A percentile compares a stretch with the other conserved stretches of the same genome.
Conservation (phyloP, 2,888 invertebrate species). For the Laothoe populi region DNA sequence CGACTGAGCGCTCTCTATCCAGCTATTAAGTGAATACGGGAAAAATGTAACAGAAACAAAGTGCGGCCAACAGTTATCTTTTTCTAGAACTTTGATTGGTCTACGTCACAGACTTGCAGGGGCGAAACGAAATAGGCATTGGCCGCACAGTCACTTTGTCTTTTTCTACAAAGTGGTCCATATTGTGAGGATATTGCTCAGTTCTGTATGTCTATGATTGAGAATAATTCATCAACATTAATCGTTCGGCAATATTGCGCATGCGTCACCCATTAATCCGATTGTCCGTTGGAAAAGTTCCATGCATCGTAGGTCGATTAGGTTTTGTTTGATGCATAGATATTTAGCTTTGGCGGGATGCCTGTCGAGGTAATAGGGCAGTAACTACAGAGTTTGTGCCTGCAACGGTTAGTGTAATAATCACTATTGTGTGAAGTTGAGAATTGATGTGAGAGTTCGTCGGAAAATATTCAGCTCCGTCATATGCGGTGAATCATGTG, state of each 20-base stretch:
- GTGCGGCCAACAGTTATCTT: too few relatives aligned
- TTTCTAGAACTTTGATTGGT: too few relatives aligned
- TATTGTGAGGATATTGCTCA: not conserved
- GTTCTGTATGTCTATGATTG: too few relatives aligned
- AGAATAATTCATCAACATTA: not conserved
- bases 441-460: constrained; percentile 24
- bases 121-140: too few relatives aligned
- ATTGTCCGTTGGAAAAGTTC: constrained; percentile 50
- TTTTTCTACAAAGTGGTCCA: too few relatives aligned
- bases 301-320: constrained; percentile 47
- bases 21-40: too few relatives aligned
- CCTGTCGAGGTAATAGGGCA: constrained; percentile 45
- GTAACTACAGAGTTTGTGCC: constrained; percentile 38
- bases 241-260: not conserved
- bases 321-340: constrained; percentile 55
- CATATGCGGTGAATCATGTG: constrained; percentile 23
- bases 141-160: too few relatives aligned
- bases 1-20: too few relatives aligned
- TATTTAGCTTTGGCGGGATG: constrained; percentile 58
- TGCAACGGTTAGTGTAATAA: constrained; percentile 30
- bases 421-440: constrained; percentile 26
- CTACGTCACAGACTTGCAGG: too few relatives aligned
- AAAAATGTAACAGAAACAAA: too few relatives aligned
- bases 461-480: constrained; percentile 24
- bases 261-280: constrained; percentile 22